phyloP scores from a whole-genome alignment of 2,888 invertebrate species.

The Leptopilina myrica region DNA sequence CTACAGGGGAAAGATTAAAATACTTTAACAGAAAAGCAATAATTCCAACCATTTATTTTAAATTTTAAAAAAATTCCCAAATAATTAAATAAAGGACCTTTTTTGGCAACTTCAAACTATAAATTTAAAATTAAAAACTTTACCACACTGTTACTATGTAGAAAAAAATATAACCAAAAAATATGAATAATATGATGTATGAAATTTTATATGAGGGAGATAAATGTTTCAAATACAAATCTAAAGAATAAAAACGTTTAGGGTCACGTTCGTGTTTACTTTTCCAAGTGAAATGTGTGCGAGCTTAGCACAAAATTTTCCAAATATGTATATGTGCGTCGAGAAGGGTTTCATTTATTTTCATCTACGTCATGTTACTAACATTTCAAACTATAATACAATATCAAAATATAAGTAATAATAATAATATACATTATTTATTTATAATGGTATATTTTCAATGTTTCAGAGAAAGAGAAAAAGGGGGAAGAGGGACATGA shows the following conservation, averaged over 20 bases:
- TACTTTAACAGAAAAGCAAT: too few relatives aligned
- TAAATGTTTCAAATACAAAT: background rate
- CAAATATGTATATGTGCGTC: background rate
- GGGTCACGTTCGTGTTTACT: background rate
- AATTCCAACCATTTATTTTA: too few relatives aligned
- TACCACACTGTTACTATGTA: too few relatives aligned
- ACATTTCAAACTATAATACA: background rate
- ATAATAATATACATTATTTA: too few relatives aligned
- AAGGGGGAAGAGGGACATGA: background rate
- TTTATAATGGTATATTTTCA: background rate
- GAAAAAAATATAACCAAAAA: too few relatives aligned
- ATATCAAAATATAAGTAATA: background rate
- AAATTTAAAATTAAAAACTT: too few relatives aligned
- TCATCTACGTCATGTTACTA: background rate
- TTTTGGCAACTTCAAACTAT: too few relatives aligned
- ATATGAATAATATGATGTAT: background rate
- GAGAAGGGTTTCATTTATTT: conserved; percentile 10
- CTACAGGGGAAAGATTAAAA: too few relatives aligned
- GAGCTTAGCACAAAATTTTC: conserved; percentile 21
- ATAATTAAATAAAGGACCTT: too few relatives aligned
- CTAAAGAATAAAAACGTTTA: background rate
- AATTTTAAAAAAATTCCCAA: too few relatives aligned
- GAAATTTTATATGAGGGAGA: background rate
- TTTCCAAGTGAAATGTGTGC: conserved; percentile 1
- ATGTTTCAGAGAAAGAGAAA: too few relatives aligned